phyloP scores from a whole-genome alignment of 2,797 vertebrate genomes.

The Scyliorhinus canicula region DNA sequence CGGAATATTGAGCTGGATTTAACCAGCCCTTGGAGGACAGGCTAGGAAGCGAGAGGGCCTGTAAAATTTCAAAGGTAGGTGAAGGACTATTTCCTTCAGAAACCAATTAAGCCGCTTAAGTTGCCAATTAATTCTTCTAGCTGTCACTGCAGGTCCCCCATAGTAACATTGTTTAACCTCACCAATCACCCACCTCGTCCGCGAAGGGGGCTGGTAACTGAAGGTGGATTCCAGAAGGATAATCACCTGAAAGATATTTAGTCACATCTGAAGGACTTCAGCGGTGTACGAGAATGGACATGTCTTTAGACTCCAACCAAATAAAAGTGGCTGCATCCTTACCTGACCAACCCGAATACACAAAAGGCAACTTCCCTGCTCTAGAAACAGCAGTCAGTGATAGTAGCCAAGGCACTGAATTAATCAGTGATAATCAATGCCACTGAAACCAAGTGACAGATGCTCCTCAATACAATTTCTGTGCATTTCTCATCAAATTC shows the following conservation, averaged over 20 bases:
- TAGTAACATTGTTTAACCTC: not conserved
- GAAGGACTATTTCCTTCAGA: not conserved
- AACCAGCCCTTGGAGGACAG: no score
- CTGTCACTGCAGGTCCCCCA: no score
- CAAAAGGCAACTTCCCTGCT: not conserved
- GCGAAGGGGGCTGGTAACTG: no score
- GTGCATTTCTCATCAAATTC: no score
- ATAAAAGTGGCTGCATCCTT: not conserved
- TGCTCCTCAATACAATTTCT: no score
- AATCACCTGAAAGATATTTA: not conserved
- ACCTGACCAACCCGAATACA: not conserved
- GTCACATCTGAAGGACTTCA: not conserved
- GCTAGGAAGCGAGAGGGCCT: no score
- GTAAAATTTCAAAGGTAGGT: no score
- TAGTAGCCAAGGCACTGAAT: not conserved
- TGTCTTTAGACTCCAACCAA: not conserved
- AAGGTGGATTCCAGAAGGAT: not conserved
- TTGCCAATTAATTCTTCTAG: no score
- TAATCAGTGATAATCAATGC: not conserved
- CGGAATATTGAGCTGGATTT: not conserved
- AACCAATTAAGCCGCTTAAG: no score
- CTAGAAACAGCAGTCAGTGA: not conserved
- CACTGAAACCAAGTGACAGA: no score
- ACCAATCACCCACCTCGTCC: no score
- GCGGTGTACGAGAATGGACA: not conserved